Percentiles rank a stretch among this genome's conserved stretches.
Evolutionary conservation across 2,888 invertebrate genomes (phyloP).

Genomic region (Tetranychus piercei): DNA sequence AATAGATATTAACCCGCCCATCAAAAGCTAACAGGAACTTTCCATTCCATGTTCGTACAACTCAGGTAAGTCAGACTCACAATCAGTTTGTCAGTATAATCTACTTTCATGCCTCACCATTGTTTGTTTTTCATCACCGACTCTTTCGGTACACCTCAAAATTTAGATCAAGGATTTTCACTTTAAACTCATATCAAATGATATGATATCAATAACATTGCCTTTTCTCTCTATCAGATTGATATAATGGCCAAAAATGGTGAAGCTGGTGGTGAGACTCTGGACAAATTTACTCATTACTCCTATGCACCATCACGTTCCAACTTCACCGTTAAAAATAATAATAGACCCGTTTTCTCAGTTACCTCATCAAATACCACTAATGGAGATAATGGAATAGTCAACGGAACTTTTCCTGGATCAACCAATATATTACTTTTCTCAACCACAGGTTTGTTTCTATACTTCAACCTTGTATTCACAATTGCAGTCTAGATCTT

Average conservation of each 20-base stretch:
- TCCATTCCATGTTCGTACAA: conserved; percentile 51
- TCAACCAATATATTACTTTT: not conserved
- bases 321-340: conserved; percentile 7
- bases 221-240: conserved; percentile 4
- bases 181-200: not conserved
- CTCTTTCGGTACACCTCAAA: too few species aligned
- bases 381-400: not conserved
- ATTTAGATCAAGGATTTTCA: not conserved
- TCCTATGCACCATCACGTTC: conserved; percentile 20
- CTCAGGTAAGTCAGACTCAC: conserved; percentile 17
- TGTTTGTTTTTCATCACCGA: too few species aligned
- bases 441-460: not conserved
- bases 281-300: conserved; percentile 22
- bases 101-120: too few species aligned
- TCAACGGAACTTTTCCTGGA: not conserved
- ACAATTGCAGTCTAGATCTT: too few species aligned
- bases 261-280: conserved; percentile 17
- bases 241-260: conserved; percentile 11
- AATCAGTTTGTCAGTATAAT: not conserved
- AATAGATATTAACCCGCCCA: conserved; percentile 57
- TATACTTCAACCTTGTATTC: not conserved
- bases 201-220: not conserved
- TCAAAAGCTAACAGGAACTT: conserved; percentile 70
- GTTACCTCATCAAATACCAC: not conserved
- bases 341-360: conserved; percentile 5